Evolutionary conservation across 2,888 invertebrate genomes (phyloP).

Genomic region (Drosophila trichaetosa): DNA sequence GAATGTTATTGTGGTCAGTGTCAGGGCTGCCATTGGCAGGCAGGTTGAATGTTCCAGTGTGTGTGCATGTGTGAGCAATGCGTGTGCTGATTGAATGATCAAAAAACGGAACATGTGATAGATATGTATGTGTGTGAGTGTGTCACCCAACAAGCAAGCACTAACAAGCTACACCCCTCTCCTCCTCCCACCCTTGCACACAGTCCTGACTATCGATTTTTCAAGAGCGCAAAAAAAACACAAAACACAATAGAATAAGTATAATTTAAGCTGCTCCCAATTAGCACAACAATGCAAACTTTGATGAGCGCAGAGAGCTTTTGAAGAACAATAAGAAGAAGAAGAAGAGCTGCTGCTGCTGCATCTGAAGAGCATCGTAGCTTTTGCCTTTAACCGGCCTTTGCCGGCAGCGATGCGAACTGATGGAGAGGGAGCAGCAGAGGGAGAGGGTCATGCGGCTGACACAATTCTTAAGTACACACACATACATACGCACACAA

Average conservation of each 20-base stretch:
- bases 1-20: conserved; percentile 75
- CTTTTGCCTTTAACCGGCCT: conserved; percentile 44
- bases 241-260: conserved; percentile 6
- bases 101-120: conserved; percentile 54
- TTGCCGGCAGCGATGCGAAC: conserved; percentile 43
- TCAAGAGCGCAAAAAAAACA: conserved; percentile 10
- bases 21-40: conserved; percentile 60
- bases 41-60: conserved; percentile 36
- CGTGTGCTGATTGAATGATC: conserved; percentile 65
- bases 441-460: conserved; percentile 41
- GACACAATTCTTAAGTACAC: conserved; percentile 52
- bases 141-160: conserved; percentile 59
- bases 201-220: conserved; percentile 29
- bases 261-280: conserved; percentile 47
- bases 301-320: conserved; percentile 14
- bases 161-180: conserved; percentile 5
- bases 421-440: conserved; percentile 2
- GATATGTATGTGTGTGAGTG: conserved; percentile 48
- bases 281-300: conserved; percentile 56
- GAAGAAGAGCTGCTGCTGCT: conserved; percentile 18
- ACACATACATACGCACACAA: conserved; percentile 3
- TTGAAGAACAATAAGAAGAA: conserved; percentile 24
- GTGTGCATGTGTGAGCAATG: conserved; percentile 27
- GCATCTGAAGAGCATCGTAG: conserved; percentile 27
- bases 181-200: too few relatives aligned